Base-by-base conservation (phyloP, 1,140 invertebrate genomes). In the Hylaeus volcanicus region DNA sequence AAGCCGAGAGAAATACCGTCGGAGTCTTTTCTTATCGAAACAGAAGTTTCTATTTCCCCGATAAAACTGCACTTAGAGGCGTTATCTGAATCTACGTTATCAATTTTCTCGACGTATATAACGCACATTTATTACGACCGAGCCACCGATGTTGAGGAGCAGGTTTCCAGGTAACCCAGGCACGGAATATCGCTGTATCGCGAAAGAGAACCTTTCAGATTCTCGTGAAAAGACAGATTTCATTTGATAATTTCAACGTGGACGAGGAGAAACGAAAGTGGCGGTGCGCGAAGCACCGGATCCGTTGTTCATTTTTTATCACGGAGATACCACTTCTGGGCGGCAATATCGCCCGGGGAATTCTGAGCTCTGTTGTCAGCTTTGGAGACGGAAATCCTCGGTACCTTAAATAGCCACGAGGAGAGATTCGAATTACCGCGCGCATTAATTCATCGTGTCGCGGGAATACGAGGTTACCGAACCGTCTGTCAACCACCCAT, bases 231-330 rank as follows among this genome's bases (percentile, higher is more conserved):
- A 73, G 56, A 73, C 56, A 61, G 71, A 73, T 73, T 61, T 39
- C 58, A 61, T 72, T 72, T 72, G 53, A 72, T 72, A 72, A 72
- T 72, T 72, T 43, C n/a, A 43, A 58, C 39, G 70, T 41, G 37
- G 37, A 56, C 51, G 14, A 2, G 5, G 26, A 12, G 6, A 51
- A 26, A n/a, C 55, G 3, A 14, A 14, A 69, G 26, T 39, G 14
- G 14, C 11, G n/a, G 6, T 26, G n/a, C 12, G 6, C n/a, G 4
- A 11, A 9, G 2, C 12, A 26, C 11, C 51, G 37, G 45, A 26
- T 15, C 6, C 48, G 53, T 56, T 71, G 60, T 63, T 63, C 60
- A 63, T 63, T 63, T 63, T 26, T 63, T 63, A 41, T 41, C 60
- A 37, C 6, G 60, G 26, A 41, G 55, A 63, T 26, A 26, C 60